phyloP scores from a whole-genome alignment of 2,888 invertebrate species.

The Andrena trimmerana region DNA sequence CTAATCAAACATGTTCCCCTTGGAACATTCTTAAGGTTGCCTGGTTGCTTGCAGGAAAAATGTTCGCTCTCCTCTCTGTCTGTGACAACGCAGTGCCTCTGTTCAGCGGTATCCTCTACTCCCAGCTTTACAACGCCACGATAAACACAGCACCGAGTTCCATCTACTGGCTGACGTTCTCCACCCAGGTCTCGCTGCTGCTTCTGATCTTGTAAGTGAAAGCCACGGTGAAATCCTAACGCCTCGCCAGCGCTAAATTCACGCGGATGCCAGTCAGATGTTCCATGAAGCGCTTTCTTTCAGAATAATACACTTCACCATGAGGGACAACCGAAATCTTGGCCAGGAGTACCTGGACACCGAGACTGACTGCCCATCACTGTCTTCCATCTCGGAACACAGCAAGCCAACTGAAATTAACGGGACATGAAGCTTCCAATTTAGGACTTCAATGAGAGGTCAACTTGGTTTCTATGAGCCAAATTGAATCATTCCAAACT shows the following conservation, averaged over 20 bases:
- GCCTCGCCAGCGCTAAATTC: not conserved
- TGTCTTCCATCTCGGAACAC: not conserved
- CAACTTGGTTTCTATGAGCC: too few relatives aligned
- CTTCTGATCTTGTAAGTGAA: conserved; percentile 89
- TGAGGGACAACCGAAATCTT: not conserved
- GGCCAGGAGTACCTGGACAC: not conserved
- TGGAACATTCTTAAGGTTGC: not conserved
- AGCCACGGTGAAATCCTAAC: not conserved
- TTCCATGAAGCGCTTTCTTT: not conserved
- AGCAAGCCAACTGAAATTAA: too few relatives aligned
- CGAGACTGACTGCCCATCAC: not conserved
- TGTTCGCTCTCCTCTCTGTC: conserved; percentile 91
- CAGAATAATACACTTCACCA: conserved; percentile 26
- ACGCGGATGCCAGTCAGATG: not conserved
- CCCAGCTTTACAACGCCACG: conserved; percentile 90
- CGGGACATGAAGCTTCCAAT: not conserved
- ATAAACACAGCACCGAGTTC: conserved; percentile 87
- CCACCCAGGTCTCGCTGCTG: conserved; percentile 89
- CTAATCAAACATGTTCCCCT: not conserved
- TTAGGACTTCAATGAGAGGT: not conserved
- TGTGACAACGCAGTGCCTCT: conserved; percentile 93
- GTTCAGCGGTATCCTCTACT: conserved; percentile 90
- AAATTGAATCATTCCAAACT: too few relatives aligned
- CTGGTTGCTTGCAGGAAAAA: conserved; percentile 87
- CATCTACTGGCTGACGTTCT: conserved; percentile 91